These are phyloP conservation scores for Mola mola DNA, from an alignment of 2,113 vertebrate species.

Conservation along the genomic window DNA sequence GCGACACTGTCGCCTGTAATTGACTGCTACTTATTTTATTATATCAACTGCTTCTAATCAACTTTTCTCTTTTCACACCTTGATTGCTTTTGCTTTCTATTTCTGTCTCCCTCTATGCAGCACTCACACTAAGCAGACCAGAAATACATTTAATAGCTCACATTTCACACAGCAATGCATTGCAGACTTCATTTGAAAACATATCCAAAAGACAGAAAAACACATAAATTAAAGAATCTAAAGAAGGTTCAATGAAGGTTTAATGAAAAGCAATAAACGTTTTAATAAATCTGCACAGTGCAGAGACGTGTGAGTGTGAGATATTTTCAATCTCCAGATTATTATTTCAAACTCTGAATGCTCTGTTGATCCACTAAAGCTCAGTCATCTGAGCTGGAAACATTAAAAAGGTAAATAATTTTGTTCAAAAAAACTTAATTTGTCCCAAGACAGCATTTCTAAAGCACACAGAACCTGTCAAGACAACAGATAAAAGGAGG, in stretches of 20 bases:
- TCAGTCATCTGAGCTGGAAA: no score
- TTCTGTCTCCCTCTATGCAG: constrained; percentile 46
- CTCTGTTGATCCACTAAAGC: no score
- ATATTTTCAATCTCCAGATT: no score
- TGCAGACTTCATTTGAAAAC: constrained; percentile 46
- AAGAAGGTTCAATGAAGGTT: constrained; percentile 43
- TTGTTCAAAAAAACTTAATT: no score
- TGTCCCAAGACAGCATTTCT: no score
- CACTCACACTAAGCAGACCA: constrained; percentile 52
- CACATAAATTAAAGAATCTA: constrained; percentile 1
- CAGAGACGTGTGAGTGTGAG: no score
- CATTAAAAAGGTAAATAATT: no score
- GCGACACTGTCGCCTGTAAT: constrained; percentile 60
- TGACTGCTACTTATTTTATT: constrained; percentile 65
- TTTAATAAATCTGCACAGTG: no score
- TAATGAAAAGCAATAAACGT: constrained; percentile 61
- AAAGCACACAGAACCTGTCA: no score
- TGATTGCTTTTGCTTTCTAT: constrained; percentile 51
- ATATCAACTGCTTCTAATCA: constrained; percentile 66
- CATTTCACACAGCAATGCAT: constrained; percentile 36
- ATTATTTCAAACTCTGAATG: no score
- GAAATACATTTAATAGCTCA: constrained; percentile 62
- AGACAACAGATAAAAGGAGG: no score
- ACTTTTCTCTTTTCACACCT: constrained; percentile 14
- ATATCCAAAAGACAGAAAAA: constrained; percentile 33